Percentiles rank a stretch among this genome's conserved stretches.
These are phyloP conservation scores for Propithecus coquereli DNA, from an alignment of 2,113 vertebrate genomes.

Conservation along the genomic window DNA sequence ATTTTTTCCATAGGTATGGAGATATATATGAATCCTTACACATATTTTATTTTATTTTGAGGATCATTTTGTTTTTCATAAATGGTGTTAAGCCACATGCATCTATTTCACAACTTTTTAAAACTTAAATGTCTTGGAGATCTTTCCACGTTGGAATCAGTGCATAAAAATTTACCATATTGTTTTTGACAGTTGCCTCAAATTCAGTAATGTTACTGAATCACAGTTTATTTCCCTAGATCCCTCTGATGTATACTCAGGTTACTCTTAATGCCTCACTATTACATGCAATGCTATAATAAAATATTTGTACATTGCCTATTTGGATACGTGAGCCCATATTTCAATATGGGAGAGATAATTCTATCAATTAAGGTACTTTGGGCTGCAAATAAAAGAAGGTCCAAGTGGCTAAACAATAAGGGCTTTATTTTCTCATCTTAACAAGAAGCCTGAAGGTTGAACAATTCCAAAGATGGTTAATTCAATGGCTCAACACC, in stretches of 20 bases:
- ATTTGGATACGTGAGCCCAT: not conserved
- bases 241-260: not conserved
- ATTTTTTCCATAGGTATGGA: not conserved
- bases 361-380: not conserved
- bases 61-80: not conserved
- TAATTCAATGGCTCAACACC: too few species aligned
- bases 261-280: not conserved
- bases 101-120: not conserved
- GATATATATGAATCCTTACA: not conserved
- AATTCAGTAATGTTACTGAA: not conserved
- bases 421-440: not conserved
- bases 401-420: not conserved
- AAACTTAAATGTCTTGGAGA: not conserved
- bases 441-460: not conserved
- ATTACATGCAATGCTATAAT: not conserved
- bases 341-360: not conserved
- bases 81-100: not conserved
- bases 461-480: not conserved
- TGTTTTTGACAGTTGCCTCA: not conserved
- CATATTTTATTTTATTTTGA: not conserved
- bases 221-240: not conserved
- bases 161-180: not conserved
- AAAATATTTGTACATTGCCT: not conserved
- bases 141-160: not conserved
- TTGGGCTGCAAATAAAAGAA: not conserved